phyloP scores from a whole-genome alignment of 2,888 invertebrate species.

The Xestobium rufovillosum region DNA sequence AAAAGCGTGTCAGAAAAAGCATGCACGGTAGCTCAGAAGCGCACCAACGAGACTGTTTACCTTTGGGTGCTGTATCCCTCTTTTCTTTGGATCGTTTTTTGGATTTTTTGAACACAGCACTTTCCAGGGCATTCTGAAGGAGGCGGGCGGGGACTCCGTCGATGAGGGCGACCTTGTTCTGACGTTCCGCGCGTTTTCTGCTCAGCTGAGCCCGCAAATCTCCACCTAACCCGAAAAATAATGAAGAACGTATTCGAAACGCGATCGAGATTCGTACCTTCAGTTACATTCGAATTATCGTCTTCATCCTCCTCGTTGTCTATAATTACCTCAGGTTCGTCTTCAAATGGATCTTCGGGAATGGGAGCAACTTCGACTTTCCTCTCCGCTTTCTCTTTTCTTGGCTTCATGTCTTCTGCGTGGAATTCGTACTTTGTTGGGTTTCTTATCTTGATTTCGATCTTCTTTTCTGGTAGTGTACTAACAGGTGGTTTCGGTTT shows the following conservation, averaged over 20 bases:
- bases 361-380: conserved; percentile 28
- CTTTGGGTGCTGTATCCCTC: conserved; percentile 27
- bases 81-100: conserved; percentile 33
- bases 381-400: conserved; percentile 16
- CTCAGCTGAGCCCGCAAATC: conserved; percentile 49
- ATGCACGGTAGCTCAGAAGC: too few relatives aligned
- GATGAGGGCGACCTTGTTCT: conserved; percentile 37
- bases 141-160: conserved; percentile 44
- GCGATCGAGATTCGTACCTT: conserved; percentile 27
- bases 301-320: conserved; percentile 30
- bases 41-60: conserved; percentile 19
- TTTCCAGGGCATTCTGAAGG: conserved; percentile 48
- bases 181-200: conserved; percentile 47
- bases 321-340: conserved; percentile 29
- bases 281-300: conserved; percentile 24
- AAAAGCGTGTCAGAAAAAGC: too few relatives aligned
- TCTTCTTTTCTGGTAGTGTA: conserved; percentile 31
- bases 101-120: conserved; percentile 46
- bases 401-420: conserved; percentile 14
- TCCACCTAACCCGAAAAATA: conserved; percentile 30
- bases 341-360: conserved; percentile 20
- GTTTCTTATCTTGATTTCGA: conserved; percentile 40
- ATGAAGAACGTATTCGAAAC: conserved; percentile 1
- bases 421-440: conserved; percentile 37
- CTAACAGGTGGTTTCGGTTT: conserved; percentile 7